These are phyloP conservation scores for Himalopsyche kuldschensis DNA, from an alignment of 2,888 invertebrate genomes.

Conservation along the genomic window DNA sequence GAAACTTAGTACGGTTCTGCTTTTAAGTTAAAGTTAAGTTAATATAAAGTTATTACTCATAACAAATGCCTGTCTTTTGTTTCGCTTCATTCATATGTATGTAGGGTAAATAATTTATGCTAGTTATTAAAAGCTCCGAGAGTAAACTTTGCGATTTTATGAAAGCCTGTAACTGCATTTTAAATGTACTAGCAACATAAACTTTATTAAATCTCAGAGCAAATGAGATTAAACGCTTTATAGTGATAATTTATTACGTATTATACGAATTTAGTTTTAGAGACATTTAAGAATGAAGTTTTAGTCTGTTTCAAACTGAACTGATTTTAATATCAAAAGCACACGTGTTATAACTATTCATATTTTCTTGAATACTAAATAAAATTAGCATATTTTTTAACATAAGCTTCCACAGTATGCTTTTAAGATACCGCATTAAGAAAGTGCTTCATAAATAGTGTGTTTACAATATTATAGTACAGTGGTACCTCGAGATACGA, in stretches of 20 bases:
- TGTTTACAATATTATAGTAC: no score
- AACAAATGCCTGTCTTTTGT: neutral
- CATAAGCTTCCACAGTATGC: no score
- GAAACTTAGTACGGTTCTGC: no score
- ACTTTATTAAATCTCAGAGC: neutral
- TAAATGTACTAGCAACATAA: neutral
- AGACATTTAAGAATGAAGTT: neutral
- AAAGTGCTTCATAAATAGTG: no score
- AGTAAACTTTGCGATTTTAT: neutral
- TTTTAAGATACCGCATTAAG: no score
- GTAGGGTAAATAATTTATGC: neutral
- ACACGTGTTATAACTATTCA: no score
- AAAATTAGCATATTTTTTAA: no score
- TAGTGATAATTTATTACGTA: neutral
- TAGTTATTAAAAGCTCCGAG: neutral
- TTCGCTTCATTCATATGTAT: neutral
- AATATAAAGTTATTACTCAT: neutral
- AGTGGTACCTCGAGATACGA: no score
- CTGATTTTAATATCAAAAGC: neutral
- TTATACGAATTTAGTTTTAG: neutral
- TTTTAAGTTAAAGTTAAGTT: neutral
- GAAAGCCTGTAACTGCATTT: neutral
- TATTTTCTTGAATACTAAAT: no score
- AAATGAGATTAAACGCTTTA: neutral
- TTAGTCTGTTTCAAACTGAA: neutral